These are phyloP conservation scores for Siniperca knerii DNA, from an alignment of 2,113 vertebrate species.

Conservation along the genomic window DNA sequence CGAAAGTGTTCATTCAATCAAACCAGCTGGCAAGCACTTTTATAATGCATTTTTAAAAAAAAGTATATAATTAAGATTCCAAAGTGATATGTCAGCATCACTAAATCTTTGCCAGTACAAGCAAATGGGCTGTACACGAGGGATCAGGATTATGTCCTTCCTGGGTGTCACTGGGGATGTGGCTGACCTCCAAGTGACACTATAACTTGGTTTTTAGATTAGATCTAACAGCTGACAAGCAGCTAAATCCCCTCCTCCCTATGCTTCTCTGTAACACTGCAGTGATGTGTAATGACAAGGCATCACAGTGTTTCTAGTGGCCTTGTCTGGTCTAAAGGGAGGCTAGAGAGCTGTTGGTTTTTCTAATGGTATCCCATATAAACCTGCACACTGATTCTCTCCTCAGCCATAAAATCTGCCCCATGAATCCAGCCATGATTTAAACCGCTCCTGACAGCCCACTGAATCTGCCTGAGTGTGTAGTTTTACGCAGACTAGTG, in stretches of 20 bases:
- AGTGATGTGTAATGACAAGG: conserved; percentile 36
- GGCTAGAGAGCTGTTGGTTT: conserved; percentile 3
- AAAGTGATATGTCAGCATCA: background rate
- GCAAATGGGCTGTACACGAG: conserved; percentile 18
- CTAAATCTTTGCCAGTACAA: conserved; percentile 10
- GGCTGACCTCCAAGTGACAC: conserved; percentile 54
- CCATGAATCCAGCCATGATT: conserved; percentile 43
- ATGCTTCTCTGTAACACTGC: conserved; percentile 41
- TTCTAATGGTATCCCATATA: conserved; percentile 7
- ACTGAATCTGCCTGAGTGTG: conserved; percentile 48
- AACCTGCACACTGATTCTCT: conserved; percentile 21
- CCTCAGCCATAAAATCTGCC: conserved; percentile 33
- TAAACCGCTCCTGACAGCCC: conserved; percentile 49
- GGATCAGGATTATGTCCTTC: conserved; percentile 65
- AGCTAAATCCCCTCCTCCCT: conserved; percentile 70
- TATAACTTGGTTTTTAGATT: conserved; percentile 69
- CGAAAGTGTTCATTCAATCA: background rate
- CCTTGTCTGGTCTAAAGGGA: conserved; percentile 27
- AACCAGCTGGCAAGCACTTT: background rate
- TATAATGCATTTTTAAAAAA: background rate
- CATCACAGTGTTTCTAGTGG: conserved; percentile 17
- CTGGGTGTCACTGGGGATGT: conserved; percentile 48
- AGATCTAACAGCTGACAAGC: conserved; percentile 71
- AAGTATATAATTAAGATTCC: background rate
- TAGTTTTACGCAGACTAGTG: conserved; percentile 23